These are phyloP conservation scores for Oopsacas minuta DNA, from an alignment of 37 sponge, comb jelly and placozoan genomes.

Conservation along the genomic window DNA sequence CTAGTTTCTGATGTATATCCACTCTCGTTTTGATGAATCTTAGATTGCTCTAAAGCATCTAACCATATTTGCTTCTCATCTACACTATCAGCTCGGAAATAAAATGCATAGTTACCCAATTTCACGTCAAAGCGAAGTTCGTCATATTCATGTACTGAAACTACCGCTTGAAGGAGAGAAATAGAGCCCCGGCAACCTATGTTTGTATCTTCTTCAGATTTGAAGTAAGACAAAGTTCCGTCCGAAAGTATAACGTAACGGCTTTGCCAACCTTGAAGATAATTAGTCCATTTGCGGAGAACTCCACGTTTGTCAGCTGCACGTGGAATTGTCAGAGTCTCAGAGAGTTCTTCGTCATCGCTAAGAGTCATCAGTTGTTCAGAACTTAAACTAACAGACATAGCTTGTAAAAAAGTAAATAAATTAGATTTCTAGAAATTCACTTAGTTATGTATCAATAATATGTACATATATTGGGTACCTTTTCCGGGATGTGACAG, in stretches of 20 bases:
- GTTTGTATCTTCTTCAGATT: slow-evolving; percentile 62
- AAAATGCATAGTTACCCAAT: slow-evolving; percentile 59
- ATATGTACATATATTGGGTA: too few relatives aligned
- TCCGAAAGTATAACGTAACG: slow-evolving; percentile 56
- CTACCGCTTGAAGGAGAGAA: slow-evolving; percentile 38
- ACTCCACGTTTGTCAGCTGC: slow-evolving; percentile 24
- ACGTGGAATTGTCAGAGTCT: not conserved
- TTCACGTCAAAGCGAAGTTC: slow-evolving; percentile 68
- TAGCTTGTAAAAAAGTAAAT: too few relatives aligned
- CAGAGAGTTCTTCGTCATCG: not conserved
- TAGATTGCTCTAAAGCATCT: slow-evolving; percentile 61
- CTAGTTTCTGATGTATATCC: slow-evolving; percentile 27
- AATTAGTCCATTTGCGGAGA: slow-evolving; percentile 86
- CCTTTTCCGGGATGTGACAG: too few relatives aligned
- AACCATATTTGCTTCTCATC: slow-evolving; percentile 62
- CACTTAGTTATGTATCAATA: too few relatives aligned
- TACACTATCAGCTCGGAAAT: slow-evolving; percentile 44
- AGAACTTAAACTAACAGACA: not conserved
- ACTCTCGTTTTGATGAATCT: slow-evolving; percentile 42
- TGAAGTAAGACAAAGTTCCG: slow-evolving; percentile 71
- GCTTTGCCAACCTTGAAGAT: slow-evolving; percentile 87
- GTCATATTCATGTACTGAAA: slow-evolving; percentile 85
- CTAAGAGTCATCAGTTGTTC: not conserved
- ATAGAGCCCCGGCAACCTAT: slow-evolving; percentile 83
- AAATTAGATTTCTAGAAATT: too few relatives aligned